Evolutionary conservation across 2,888 invertebrate genomes (phyloP), one percentile per base, ranked within the genome.

Genomic region (Nemapogon koenigi): DNA sequence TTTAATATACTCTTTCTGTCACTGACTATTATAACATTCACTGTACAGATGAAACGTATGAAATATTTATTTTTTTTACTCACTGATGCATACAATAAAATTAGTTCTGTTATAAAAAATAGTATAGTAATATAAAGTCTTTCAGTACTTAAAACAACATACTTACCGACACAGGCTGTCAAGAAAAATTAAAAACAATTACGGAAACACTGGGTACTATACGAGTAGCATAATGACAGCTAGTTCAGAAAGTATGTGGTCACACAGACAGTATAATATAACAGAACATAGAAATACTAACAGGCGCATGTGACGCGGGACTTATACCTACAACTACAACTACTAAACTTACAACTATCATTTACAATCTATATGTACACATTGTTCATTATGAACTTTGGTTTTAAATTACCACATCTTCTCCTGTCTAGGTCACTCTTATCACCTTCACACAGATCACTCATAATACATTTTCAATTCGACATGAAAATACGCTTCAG

Each of bases 1-100:
- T 66, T 71, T 71, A 70, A 76, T 79, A 79, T 78, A 78, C 58
- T 67, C 75, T 76, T 76, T 75, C 75, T 75, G 76, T 76, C 78
- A 79, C 73, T 78, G 79, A 78, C 76, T 80, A 80, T n/a, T 73
- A 72, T 76, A 78, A 80, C 78, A 79, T 76, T 76, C 78, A 78
- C 79, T 80, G 78, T 76, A 76, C 78, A 78, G 68, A 47, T 47
- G 54, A 64, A n/a, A n/a, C n/a, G n/a, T n/a, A n/a, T n/a, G n/a
- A n/a, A n/a, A n/a, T n/a, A n/a, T n/a, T n/a, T n/a, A n/a, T n/a
- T n/a, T n/a, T n/a, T n/a, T n/a, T n/a, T n/a, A n/a, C n/a, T n/a
- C n/a, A n/a, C n/a, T n/a, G n/a, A n/a, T n/a, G n/a, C n/a, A n/a
- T n/a, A n/a, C n/a, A n/a, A n/a, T n/a, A n/a, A n/a, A n/a, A n/a